These are phyloP conservation scores for Xylocopa sonorina DNA, from an alignment of 1,140 invertebrate genomes.

Conservation along the genomic window DNA sequence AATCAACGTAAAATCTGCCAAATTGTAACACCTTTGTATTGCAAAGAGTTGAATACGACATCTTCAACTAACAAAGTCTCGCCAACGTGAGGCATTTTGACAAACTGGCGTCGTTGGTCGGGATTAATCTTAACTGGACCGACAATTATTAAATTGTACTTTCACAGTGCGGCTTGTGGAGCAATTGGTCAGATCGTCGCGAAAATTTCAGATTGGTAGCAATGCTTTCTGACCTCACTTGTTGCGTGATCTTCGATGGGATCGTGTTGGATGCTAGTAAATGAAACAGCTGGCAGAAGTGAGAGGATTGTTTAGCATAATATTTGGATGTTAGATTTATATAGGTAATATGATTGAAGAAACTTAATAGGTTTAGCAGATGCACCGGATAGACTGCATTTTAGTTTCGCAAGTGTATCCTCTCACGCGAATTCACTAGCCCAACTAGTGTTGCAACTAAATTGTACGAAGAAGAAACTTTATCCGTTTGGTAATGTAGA, in stretches of 20 bases:
- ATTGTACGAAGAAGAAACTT: conserved; percentile 10
- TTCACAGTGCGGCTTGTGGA: background rate
- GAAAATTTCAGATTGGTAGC: background rate
- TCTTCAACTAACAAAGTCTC: background rate
- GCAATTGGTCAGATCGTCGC: background rate
- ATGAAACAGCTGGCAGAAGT: background rate
- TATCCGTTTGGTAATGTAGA: conserved; percentile 13
- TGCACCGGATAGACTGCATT: background rate
- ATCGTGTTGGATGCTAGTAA: background rate
- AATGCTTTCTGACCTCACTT: background rate
- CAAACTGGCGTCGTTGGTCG: conserved; percentile 1
- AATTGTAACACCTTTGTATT: too few species aligned
- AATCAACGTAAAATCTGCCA: too few species aligned
- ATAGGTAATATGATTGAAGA: background rate
- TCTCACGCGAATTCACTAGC: conserved; percentile 12
- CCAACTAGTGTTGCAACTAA: conserved; percentile 9
- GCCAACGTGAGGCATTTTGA: background rate
- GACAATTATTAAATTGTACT: conserved; percentile 29
- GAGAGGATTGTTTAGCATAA: background rate
- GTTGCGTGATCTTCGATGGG: background rate
- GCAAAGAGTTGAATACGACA: background rate
- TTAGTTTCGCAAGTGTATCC: conserved; percentile 5
- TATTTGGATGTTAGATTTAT: background rate
- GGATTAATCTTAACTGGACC: conserved; percentile 4
- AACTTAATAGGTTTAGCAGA: background rate